phyloP scores from a whole-genome alignment of 2,888 invertebrate species.

The Ormyrus thymus region DNA sequence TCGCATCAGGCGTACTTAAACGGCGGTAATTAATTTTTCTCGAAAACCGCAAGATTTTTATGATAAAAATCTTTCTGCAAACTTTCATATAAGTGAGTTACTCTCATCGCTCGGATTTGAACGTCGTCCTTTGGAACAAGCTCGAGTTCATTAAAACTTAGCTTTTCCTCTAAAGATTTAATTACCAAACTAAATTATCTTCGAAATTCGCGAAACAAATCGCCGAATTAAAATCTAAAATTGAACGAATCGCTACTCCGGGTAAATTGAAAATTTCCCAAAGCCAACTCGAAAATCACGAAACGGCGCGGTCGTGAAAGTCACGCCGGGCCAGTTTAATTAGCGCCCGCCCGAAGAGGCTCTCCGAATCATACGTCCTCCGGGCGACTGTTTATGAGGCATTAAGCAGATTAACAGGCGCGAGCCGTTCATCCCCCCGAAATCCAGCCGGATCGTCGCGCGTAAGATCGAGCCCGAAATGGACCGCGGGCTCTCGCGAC shows the following conservation, averaged over 20 bases:
- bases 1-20: neutral
- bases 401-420: constrained; percentile 65
- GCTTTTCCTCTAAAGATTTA: no score
- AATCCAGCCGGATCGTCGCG: constrained; percentile 60
- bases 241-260: no score
- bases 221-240: no score
- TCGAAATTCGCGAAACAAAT: no score
- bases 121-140: no score
- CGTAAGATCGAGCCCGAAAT: constrained; percentile 56
- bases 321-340: no score
- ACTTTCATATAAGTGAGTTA: no score
- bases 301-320: neutral
- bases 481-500: constrained; percentile 23
- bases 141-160: no score
- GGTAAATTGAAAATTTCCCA: neutral
- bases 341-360: no score
- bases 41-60: neutral
- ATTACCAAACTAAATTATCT: no score
- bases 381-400: constrained; percentile 63
- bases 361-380: constrained; percentile 2
- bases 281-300: neutral
- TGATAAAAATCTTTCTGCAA: no score
- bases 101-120: no score
- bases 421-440: constrained; percentile 59
- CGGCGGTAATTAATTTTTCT: neutral